Conservation (phyloP, 2,113 vertebrate genomes). For the Podocnemis expansa region DNA sequence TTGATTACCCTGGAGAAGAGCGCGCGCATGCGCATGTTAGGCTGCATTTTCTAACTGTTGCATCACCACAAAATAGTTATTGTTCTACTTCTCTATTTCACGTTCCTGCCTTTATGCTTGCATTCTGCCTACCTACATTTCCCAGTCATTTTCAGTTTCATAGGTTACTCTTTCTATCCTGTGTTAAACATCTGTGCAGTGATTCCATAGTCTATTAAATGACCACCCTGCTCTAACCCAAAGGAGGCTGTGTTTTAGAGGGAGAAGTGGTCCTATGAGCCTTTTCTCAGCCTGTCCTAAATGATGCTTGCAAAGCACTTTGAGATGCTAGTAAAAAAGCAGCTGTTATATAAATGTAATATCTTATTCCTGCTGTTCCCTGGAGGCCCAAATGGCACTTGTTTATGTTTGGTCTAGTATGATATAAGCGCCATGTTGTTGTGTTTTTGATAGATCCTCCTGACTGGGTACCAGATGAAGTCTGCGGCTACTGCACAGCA, state of each 20-base stretch:
- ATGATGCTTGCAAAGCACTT: background rate
- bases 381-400: background rate
- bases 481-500: slow-evolving; percentile 90
- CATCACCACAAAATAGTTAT: background rate
- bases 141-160: background rate
- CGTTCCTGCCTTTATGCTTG: background rate
- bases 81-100: background rate
- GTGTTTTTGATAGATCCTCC: slow-evolving; percentile 86
- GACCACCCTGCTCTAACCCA: background rate
- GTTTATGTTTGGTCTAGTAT: slow-evolving; percentile 38
- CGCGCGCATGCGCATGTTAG: too few species aligned
- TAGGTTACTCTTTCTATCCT: background rate
- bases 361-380: background rate
- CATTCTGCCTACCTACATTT: background rate
- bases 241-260: background rate
- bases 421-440: slow-evolving; percentile 37
- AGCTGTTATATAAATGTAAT: background rate
- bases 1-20: background rate
- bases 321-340: background rate
- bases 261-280: background rate
- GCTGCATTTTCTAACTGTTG: background rate
- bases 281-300: background rate
- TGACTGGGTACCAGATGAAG: slow-evolving; percentile 98
- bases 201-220: background rate
- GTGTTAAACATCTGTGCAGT: background rate